Base-by-base conservation (phyloP, 2,797 vertebrate genomes). In the Rhadinocentrus ornatus region DNA sequence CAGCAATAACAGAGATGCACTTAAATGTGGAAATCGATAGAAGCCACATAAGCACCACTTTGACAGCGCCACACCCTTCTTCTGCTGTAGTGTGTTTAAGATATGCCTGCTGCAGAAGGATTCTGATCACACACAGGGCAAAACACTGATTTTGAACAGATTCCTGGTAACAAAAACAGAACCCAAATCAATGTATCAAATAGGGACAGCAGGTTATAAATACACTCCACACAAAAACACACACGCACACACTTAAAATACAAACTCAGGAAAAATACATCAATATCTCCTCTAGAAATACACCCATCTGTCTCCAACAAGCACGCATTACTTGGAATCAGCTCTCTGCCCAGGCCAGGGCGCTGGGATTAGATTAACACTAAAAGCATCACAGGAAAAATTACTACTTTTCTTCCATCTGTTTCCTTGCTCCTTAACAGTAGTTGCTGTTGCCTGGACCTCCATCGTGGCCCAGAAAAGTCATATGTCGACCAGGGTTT, bases 151-250 rank as follows among this genome's bases (percentile, higher is more conserved):
- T 86, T 74, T 84, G 77, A 88, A 81, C 78, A 71, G 82, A 84
- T 89, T 18, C 60, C 90, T 69, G 84, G 71, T 65, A 62, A 83
- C 69, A 81, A 90, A n/a, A 91, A 91, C 88, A 83, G 83, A 88
- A 86, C 82, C 84, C 73, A 88, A 91, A 91, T 90, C 87, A 90
- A 87, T 80, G 81, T 83, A 84, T 90, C 90, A 90, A 84, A 87
- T 69, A 71, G 78, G 80, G 86, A 89, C 91, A 91, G 88, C 90
- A 74, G 90, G 90, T 78, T 79, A 61, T 76, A 85, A 85, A 87
- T 69, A 85, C 78, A 80, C 35, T 57, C 41, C 52, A 66, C 8
- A 32, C 31, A 32, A 6, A 32, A 6, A 32, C 31, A 32, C 64
- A 79, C 62, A 78, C 64, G 78, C 63, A 79, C 56, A 73, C 56